Conservation (phyloP, 2,888 invertebrate genomes). For the Dioctria rufipes region DNA sequence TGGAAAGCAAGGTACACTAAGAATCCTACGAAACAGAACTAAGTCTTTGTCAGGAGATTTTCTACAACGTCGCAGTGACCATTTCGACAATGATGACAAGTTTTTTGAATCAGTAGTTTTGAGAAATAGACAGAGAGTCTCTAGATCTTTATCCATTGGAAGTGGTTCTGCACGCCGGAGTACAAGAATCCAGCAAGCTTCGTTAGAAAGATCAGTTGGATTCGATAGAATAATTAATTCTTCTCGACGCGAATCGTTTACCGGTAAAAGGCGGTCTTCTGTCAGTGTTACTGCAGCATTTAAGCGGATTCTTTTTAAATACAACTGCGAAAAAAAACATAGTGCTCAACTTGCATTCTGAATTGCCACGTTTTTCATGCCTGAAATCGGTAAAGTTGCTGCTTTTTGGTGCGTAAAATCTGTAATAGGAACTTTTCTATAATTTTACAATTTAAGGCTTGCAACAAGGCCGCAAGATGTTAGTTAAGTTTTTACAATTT, state of each 20-base stretch:
- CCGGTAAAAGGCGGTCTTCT: too few species aligned
- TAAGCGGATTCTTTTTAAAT: not conserved
- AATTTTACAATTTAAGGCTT: too few species aligned
- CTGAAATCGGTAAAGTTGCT: too few species aligned
- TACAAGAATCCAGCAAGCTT: not conserved
- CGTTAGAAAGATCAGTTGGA: not conserved
- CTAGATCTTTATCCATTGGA: conserved; percentile 20
- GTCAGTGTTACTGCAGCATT: not conserved
- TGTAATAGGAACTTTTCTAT: too few species aligned
- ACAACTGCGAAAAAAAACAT: conserved; percentile 1
- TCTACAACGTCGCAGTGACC: not conserved
- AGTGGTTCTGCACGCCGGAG: conserved; percentile 23
- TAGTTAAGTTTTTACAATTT: too few species aligned
- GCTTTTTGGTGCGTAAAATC: too few species aligned
- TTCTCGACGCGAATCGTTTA: not conserved
- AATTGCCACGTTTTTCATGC: not conserved
- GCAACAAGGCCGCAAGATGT: too few species aligned
- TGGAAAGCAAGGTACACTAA: not conserved
- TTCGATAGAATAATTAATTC: not conserved
- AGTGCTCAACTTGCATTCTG: not conserved
- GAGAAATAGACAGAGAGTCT: not conserved
- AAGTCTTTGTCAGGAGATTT: not conserved
- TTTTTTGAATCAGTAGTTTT: not conserved
- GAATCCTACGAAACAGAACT: not conserved
- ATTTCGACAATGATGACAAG: not conserved